Base-by-base conservation (phyloP, 2,888 invertebrate species). In the Apamea sordens region DNA sequence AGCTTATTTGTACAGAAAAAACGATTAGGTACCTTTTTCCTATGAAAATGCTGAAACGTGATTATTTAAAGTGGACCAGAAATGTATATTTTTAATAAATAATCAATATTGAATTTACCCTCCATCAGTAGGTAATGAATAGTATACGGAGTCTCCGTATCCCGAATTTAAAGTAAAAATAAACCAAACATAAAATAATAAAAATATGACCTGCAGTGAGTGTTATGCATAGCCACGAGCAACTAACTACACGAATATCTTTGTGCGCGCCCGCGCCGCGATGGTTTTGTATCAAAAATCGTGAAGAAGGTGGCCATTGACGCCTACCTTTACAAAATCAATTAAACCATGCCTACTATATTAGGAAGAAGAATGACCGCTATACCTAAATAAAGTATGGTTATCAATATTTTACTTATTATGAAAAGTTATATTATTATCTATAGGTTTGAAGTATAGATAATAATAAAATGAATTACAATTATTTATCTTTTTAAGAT, bases 251-350 rank as follows among this genome's bases (percentile, higher is more conserved):
- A 13, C 15, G 65, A 24, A 61, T 77, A 73, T 80, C 59, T 76
- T 84, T 79, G 61, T 75, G 36, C 24, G 53, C 63, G 36, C 72
- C 74, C 71, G 50, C 18, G 50, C 50, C 50, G 50, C 50, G 50
- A 67, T 75, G 65, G 73, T 73, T 65, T 73, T 79, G 82, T 86
- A 86, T 87, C 83, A 86, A 87, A 86, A 90, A 86, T 79, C 81
- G 85, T 89, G 86, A 36, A 6, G 36, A 36, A 36, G 36, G 36
- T n/a, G n/a, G n/a, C n/a, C n/a, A n/a, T n/a, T n/a, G n/a, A n/a
- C n/a, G n/a, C n/a, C n/a, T n/a, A n/a, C n/a, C n/a, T n/a, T n/a
- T n/a, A n/a, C n/a, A n/a, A n/a, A n/a, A n/a, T n/a, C 32, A 32
- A 32, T 32, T 2, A 32, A 32, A 32, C 32, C 2, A 32, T 32